Base-by-base conservation (phyloP, 2,797 vertebrate genomes). In the Eospalax fontanierii region DNA sequence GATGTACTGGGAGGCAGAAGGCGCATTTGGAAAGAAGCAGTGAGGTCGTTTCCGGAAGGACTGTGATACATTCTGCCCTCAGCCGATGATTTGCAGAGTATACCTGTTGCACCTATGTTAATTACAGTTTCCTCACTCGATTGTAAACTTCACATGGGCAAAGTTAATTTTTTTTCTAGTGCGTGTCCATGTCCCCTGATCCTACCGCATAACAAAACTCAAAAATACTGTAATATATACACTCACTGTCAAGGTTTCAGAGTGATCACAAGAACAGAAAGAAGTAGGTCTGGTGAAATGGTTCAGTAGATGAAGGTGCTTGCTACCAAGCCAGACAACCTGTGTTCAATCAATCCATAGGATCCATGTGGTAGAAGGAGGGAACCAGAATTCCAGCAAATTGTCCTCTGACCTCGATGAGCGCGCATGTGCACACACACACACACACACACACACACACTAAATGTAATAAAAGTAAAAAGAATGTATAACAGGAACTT, bases 161-260 rank as follows among this genome's bases (percentile, higher is more conserved):
- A 90, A 14, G n/a, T 30, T 94, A 43, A 82, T 16, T 2, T 46
- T 81, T 80, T 79, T 95, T 35, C 63, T 94, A 54, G 15, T 86
- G 91, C 21, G 35, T 19, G 22, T 90, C n/a, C 61, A 1, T 38
- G 59, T 57, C 33, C 75, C 63, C 83, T 78, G 57, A 84, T 11
- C 16, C 21, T 26, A 80, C 12, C 35, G n/a, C 35, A 86, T 43
- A 74, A 54, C 2, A 54, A 66, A 81, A 57, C 12, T 50, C 46
- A 11, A 50, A 50, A 50, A 50, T 6, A 50, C 46, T 50, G n/a
- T n/a, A n/a, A 50, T 50, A 50, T 50, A 50, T 11, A 50, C 46
- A 50, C 46, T 6, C 46, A 50, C 46, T 28, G 18, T 4, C 33
- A 30, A 89, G 22, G 15, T 85, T 11, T 75, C 74, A 91, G 59